Percentiles rank a stretch among this genome's conserved stretches.
These are phyloP conservation scores for Limnephilus auricula DNA, from an alignment of 2,888 invertebrate species.

Conservation along the genomic window DNA sequence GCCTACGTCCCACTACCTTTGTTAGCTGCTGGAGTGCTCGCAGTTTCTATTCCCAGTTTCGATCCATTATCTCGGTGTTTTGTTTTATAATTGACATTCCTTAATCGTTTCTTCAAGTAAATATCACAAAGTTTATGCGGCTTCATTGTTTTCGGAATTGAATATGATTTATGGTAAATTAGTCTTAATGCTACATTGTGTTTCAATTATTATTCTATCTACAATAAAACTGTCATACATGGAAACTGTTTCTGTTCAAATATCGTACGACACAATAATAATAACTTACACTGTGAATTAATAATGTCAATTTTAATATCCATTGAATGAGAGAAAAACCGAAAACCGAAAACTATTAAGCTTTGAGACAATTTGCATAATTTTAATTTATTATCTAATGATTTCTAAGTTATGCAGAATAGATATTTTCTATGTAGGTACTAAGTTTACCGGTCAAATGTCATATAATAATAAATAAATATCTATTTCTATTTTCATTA, in stretches of 20 bases:
- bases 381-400: too few species aligned
- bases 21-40: background rate
- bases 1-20: background rate
- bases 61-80: background rate
- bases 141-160: background rate
- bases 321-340: too few species aligned
- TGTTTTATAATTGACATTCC: constrained; percentile 9
- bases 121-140: background rate
- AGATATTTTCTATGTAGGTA: too few species aligned
- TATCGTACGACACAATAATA: background rate
- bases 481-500: too few species aligned
- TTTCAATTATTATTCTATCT: background rate
- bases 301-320: too few species aligned
- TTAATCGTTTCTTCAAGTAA: background rate
- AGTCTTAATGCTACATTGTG: background rate
- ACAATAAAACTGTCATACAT: background rate
- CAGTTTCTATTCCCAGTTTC: background rate
- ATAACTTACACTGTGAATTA: too few species aligned
- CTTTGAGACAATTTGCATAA: too few species aligned
- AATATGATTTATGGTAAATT: background rate
- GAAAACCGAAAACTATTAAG: too few species aligned
- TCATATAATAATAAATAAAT: too few species aligned
- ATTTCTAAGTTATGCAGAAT: too few species aligned
- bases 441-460: too few species aligned
- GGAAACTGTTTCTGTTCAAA: background rate